These are phyloP conservation scores for Masticophis lateralis DNA, from an alignment of 2,797 vertebrate genomes.

Conservation along the genomic window DNA sequence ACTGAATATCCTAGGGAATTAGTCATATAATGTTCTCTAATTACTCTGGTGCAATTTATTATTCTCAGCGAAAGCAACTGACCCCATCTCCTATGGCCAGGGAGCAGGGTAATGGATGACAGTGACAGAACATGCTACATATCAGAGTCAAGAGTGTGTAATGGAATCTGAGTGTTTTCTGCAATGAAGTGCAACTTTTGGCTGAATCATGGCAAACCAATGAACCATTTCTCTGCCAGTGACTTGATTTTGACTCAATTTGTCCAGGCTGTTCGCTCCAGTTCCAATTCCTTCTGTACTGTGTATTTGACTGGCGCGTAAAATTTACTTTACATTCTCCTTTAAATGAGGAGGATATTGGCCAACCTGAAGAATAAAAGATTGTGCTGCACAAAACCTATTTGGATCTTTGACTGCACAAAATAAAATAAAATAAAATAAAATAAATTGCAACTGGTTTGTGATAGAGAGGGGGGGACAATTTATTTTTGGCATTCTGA, in stretches of 20 bases:
- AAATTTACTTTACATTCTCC: background rate
- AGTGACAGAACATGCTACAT: background rate
- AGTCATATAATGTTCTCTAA: background rate
- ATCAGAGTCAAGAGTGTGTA: background rate
- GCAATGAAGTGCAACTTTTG: background rate
- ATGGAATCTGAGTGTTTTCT: background rate
- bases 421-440: no score
- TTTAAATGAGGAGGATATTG: background rate
- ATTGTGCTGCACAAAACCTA: no score
- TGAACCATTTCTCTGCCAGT: background rate
- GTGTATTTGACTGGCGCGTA: background rate
- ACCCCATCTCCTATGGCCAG: background rate
- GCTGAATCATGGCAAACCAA: background rate
- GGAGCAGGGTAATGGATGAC: background rate
- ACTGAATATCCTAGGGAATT: background rate
- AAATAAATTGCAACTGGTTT: background rate
- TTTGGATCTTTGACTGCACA: background rate
- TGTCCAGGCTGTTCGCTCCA: background rate
- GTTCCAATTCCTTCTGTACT: background rate
- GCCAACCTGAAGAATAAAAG: background rate
- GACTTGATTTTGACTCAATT: background rate
- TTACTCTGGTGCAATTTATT: background rate
- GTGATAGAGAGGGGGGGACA: background rate
- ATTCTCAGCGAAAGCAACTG: background rate
- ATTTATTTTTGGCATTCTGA: background rate